Base-by-base conservation (phyloP, 2,113 vertebrate species). In the Tautogolabrus adspersus region DNA sequence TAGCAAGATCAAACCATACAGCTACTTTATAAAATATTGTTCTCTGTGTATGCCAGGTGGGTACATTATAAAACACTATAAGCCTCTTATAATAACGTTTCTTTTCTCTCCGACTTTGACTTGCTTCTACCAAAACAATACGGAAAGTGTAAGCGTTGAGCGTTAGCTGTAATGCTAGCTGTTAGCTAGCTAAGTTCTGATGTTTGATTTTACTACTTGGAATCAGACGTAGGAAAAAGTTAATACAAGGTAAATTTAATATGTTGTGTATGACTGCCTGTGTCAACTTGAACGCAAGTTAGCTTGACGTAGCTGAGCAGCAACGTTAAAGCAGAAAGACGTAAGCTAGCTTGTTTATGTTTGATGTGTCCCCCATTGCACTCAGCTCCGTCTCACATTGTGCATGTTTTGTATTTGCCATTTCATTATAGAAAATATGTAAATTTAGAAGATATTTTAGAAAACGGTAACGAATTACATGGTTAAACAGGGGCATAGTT, bases 31-130 rank as follows among this genome's bases (percentile, higher is more conserved):
- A 82, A 60, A 59, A 60, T 23, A 67, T 34, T 34, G 30, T 47
- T 4, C 0, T 77, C 60, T 59, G 22, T 82, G 42, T 83, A 37
- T 83, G 63, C 21, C 58, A 86, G 87, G 91, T 92, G 54, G 83
- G 76, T 0, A 1, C 47, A 11, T 8, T 1, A 21, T 2, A 11
- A 5, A 46, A 15, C 15, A 12, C 44, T 34, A 3, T 34, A 34
- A 34, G 30, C 30, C 3, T 34, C 30, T 34, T 34, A 34, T 34
- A 34, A 34, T 34, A 34, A 6, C 1, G 30, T 34, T 34, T 4
- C 30, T 6, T 34, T 34, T 34, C 30, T 34, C 0, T 34, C 30
- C 26, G 4, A 26, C 26, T 26, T 26, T 26, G 30, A 34, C 30
- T 34, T 34, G 30, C 30, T 34, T 34, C 4, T 34, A 34, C 4